Base-by-base conservation (phyloP, 1,140 invertebrate genomes). In the Conus ventricosus region DNA sequence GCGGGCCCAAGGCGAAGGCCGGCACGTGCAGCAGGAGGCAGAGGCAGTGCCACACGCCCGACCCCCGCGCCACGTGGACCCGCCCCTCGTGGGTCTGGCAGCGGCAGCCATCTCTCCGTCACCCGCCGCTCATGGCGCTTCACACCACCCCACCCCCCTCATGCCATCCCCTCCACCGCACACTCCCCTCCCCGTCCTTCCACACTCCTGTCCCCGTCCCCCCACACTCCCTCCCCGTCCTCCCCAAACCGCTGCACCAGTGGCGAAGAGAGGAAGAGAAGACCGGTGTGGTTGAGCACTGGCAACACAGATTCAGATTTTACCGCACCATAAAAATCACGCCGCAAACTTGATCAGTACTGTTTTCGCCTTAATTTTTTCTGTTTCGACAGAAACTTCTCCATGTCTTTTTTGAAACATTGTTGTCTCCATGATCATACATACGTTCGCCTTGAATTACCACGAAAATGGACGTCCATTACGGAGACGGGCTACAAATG, bases 21-120 rank as follows among this genome's bases (percentile, higher is more conserved):
- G 87, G 57, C 55, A 89, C 54, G 88, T 87, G 71, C 25, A 71
- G 27, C 57, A 67, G 13, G 53, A 71, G 67, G 84, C 25, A 83
- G 27, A 54, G 75, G 53, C 23, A 63, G 57, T 75, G 57, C 55
- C 39, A 71, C 57, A 15, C 54, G 54, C 63, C 76, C 0, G 11
- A 11, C 17, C 15, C 25, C 1, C 4, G 60, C n/a, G 53, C 83
- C 17, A 4, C 57, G 25, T 80, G 63, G 63, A 25, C 60, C 5
- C 27, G 57, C 51, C 83, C 51, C 23, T 60, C 54, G 67, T 57
- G 75, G 8, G 4, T 13, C 84, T 54, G 76, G 51, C 81, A 55
- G 8, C 8, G 57, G 23, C 81, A 23, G 39, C 76, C 76, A 25
- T 10, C 78, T 82, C 57, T 7, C 13, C 39, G 39, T n/a, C 54